Conservation (phyloP, 2,888 invertebrate genomes). For the Clanis bilineata region DNA sequence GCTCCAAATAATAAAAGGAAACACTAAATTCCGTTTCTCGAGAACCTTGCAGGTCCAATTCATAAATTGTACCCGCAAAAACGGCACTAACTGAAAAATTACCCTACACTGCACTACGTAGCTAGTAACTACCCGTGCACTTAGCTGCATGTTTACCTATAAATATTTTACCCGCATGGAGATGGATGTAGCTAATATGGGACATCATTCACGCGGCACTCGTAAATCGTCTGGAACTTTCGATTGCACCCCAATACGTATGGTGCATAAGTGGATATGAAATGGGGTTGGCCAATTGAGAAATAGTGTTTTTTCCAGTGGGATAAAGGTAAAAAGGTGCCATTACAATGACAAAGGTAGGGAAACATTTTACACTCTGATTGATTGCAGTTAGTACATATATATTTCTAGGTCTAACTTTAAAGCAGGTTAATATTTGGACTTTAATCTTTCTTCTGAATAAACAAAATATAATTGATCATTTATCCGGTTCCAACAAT, state of each 20-base stretch:
- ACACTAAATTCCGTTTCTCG: neutral
- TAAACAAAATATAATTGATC: too few species aligned
- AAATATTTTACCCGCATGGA: constrained; percentile 62
- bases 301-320: neutral
- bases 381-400: neutral
- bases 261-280: constrained; percentile 21
- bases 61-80: neutral
- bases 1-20: neutral
- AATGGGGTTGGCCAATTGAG: constrained; percentile 9
- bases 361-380: neutral
- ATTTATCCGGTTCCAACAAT: too few species aligned
- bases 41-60: neutral
- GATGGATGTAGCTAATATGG: constrained; percentile 65
- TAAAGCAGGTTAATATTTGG: too few species aligned
- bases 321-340: neutral
- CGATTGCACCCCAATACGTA: constrained; percentile 51
- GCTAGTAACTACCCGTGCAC: constrained; percentile 34
- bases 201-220: constrained; percentile 60
- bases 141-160: constrained; percentile 59
- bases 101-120: neutral
- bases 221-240: constrained; percentile 76
- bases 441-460: too few species aligned
- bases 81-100: constrained; percentile 1
- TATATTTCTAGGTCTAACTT: too few species aligned
- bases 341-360: neutral